phyloP scores from a whole-genome alignment of 2,113 vertebrate species.

The Macrotus californicus region DNA sequence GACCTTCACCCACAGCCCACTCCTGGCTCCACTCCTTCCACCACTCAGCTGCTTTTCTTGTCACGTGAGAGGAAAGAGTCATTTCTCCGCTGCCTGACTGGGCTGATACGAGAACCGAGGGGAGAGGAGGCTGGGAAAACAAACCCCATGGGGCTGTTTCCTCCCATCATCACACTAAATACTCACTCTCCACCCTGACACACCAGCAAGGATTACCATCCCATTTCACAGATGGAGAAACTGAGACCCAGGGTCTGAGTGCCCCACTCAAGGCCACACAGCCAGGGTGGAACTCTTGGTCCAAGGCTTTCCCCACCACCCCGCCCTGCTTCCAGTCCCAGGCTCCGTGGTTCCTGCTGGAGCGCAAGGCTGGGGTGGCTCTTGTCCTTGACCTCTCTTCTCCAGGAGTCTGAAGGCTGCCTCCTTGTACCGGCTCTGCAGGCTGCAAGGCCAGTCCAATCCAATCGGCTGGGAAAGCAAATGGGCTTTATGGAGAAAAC shows the following conservation, averaged over 20 bases:
- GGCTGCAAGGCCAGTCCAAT: slow-evolving; percentile 30
- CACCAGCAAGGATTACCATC: not conserved
- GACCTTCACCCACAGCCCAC: too few species aligned
- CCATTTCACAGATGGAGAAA: not conserved
- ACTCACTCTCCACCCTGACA: not conserved
- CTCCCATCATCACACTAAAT: not conserved
- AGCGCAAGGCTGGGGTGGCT: rapidly evolving
- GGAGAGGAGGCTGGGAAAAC: not conserved
- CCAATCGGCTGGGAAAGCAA: slow-evolving; percentile 37
- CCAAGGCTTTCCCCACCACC: not conserved
- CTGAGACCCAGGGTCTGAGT: not conserved
- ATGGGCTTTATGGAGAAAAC: slow-evolving; percentile 54
- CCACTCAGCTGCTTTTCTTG: not conserved
- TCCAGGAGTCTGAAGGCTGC: not conserved
- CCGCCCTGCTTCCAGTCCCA: not conserved
- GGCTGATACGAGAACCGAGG: not conserved
- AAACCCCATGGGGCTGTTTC: rapidly evolving
- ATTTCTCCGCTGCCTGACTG: not conserved
- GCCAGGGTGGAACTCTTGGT: not conserved
- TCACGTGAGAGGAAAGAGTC: not conserved
- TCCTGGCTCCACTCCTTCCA: too few species aligned
- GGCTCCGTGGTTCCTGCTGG: not conserved
- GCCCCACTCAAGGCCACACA: not conserved
- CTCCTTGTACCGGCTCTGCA: not conserved
- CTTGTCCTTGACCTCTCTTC: not conserved